Base-by-base conservation (phyloP, 2,113 vertebrate genomes). In the Oreochromis spilurus region DNA sequence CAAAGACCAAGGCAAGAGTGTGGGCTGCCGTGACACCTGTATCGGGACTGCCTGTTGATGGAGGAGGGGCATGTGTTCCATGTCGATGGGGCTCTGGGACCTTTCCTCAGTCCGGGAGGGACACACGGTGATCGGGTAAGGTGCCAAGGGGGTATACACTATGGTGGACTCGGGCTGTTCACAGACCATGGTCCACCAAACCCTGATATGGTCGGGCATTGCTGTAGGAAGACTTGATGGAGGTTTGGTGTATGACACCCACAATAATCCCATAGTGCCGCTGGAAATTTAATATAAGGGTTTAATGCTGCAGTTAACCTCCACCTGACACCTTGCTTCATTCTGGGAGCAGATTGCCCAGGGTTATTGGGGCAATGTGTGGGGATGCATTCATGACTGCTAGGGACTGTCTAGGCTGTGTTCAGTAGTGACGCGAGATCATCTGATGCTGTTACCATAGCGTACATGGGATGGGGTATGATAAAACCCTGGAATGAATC, bases 181-280 rank as follows among this genome's bases (percentile, higher is more conserved):
- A 34, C 58, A 62, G 58, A 62, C 58, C 29, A 19, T 62, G 58
- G 58, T 62, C 58, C 58, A 62, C 58, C 16, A 17, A 62, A 62
- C 5, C 29, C 0, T 62, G 29, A 62, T 62, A 62, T 62, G 58
- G 29, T 62, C 5, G 3, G 58, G 58, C 58, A 62, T 34, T 6
- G 58, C 29, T 62, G 29, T 34, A 62, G 29, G 58, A 11, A 62
- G 29, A 62, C 3, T 62, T 34, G 4, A 1, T 60, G 58, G 53
- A 24, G 53, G n/a, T 24, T 62, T 6, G 58, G 29, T 62, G 16
- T 62, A 34, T 62, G 0, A 62, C 29, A 34, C 29, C 29, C 9
- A 34, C 16, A 62, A 62, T 19, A 62, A 62, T 62, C 16, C 29
- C 34, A 62, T 34, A 34, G 58, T 62, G 5, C 29, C 58, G 34